Conservation (phyloP, 2,113 vertebrate genomes). For the Planiliza haematocheilus region DNA sequence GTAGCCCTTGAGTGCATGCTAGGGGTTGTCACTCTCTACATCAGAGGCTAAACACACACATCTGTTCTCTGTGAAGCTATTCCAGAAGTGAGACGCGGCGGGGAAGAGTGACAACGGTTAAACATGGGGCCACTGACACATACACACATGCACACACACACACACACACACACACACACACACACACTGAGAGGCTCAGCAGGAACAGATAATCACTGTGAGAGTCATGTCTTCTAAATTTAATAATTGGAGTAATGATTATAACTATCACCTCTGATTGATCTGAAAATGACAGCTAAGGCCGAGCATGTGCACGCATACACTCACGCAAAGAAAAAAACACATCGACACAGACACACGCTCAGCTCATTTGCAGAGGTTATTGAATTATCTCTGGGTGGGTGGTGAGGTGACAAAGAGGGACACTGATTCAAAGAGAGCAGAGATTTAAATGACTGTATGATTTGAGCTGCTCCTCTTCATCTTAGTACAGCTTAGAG, state of each 20-base stretch:
- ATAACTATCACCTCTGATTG: conserved; percentile 69
- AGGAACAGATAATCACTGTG: conserved; percentile 59
- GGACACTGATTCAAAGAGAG: conserved; percentile 67
- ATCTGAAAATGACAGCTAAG: conserved; percentile 63
- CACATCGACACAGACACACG: conserved; percentile 13
- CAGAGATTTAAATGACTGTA: conserved; percentile 43
- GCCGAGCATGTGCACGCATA: neutral
- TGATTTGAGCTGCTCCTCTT: conserved; percentile 33
- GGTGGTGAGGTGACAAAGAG: conserved; percentile 65
- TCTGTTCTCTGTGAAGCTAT: conserved; percentile 44
- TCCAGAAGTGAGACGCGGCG: conserved; percentile 29
- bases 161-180: conserved; percentile 22
- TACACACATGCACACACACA: conserved; percentile 10
- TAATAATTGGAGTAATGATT: conserved; percentile 71
- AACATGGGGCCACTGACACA: conserved; percentile 26
- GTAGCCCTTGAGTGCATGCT: conserved; percentile 53
- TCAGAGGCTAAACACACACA: conserved; percentile 64
- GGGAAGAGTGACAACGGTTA: conserved; percentile 35
- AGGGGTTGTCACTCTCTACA: conserved; percentile 35
- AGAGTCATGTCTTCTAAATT: conserved; percentile 66
- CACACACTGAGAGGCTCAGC: conserved; percentile 17
- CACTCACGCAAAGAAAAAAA: neutral
- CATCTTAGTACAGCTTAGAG: conserved; percentile 16
- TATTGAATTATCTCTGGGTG: conserved; percentile 79
- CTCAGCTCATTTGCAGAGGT: conserved; percentile 62